These are phyloP conservation scores for Amphipoea oculea DNA, from an alignment of 2,888 invertebrate species.

Conservation along the genomic window DNA sequence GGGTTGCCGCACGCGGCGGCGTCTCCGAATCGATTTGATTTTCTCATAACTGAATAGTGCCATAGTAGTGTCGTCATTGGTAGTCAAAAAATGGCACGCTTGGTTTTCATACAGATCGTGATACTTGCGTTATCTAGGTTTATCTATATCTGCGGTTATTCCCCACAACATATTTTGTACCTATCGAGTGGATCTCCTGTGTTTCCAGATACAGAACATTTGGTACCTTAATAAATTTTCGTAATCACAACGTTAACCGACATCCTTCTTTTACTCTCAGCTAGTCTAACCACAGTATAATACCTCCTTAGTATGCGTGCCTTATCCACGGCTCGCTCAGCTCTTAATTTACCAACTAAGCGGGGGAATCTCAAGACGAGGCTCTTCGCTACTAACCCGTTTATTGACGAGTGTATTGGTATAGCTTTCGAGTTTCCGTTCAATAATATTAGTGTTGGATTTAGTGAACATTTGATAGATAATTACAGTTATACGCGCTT, in stretches of 20 bases:
- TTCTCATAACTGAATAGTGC: no score
- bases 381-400: constrained; percentile 14
- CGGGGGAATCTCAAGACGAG: constrained; percentile 10
- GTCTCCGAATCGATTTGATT: no score
- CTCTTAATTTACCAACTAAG: constrained; percentile 34
- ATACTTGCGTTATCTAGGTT: no score
- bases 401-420: constrained; percentile 9
- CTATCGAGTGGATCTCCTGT: neutral
- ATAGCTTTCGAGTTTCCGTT: neutral
- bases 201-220: neutral
- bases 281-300: neutral
- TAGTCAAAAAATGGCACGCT: no score
- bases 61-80: no score
- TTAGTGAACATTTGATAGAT: neutral
- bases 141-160: no score
- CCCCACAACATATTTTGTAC: neutral
- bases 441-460: neutral
- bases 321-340: constrained; percentile 13
- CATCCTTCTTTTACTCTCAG: neutral
- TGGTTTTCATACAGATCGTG: no score
- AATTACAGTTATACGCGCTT: neutral
- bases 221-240: neutral
- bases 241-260: neutral
- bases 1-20: no score
- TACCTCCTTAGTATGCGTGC: constrained; percentile 35